phyloP scores from a whole-genome alignment of 2,888 invertebrate genomes.

The Diachrysia chrysitis region DNA sequence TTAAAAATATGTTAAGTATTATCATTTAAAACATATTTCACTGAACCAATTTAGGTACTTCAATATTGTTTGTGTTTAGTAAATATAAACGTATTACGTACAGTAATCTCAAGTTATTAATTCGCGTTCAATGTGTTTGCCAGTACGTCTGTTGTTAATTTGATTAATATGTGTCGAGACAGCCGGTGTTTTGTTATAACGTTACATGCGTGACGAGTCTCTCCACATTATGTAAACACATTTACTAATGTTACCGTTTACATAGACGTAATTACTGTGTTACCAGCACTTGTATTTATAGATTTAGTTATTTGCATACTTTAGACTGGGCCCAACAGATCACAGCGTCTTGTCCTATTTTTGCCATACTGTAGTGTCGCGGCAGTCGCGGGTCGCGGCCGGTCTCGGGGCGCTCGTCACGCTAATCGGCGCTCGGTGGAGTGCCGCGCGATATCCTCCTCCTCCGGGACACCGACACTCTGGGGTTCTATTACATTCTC shows the following conservation, averaged over 20 bases:
- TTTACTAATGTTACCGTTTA: not conserved
- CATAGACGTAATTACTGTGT: conserved; percentile 10
- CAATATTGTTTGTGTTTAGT: conserved; percentile 6
- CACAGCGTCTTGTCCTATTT: too few relatives aligned
- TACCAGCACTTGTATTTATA: not conserved
- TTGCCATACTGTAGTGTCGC: not conserved
- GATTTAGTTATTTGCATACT: not conserved
- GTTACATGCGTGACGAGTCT: not conserved
- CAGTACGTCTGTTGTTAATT: conserved; percentile 34
- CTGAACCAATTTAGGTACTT: not conserved
- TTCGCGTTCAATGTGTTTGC: conserved; percentile 21
- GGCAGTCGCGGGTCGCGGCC: not conserved
- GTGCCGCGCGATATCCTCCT: not conserved
- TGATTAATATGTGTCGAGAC: conserved; percentile 40
- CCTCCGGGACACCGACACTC: not conserved
- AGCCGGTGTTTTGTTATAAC: not conserved
- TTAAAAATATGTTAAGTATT: too few relatives aligned
- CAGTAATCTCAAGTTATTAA: conserved; percentile 35
- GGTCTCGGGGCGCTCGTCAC: conserved; percentile 10
- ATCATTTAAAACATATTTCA: not conserved
- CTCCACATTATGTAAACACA: conserved; percentile 1
- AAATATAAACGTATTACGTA: not conserved
- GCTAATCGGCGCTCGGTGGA: conserved; percentile 20
- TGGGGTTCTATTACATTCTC: not conserved
- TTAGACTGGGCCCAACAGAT: not conserved